Evolutionary conservation across 2,797 vertebrate genomes (phyloP), one percentile per base, ranked within the genome.

Genomic region (Acrossocheilus fasciatus): DNA sequence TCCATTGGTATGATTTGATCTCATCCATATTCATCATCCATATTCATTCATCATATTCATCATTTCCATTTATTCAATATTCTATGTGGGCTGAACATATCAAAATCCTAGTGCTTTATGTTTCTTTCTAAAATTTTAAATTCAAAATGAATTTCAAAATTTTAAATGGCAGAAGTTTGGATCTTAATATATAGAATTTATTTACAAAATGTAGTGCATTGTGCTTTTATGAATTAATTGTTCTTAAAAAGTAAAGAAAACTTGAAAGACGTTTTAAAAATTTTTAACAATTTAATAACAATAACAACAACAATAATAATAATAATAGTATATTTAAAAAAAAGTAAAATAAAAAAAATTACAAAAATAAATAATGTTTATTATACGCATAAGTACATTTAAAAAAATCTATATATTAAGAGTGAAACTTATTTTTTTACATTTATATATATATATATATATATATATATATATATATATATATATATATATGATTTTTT

Each of bases 1-100:
- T 78, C n/a, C 15, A 77, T 54, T 6, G 74, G 73, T 50, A 69
- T 50, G 45, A 84, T 85, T 70, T 54, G 66, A 79, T 57, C 64
- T 57, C 47, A 78, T 69, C 36, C 47, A 78, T 79, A 70, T 79
- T 30, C 30, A 70, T 78, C 17, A 78, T 15, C n/a, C n/a, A n/a
- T n/a, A n/a, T n/a, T n/a, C n/a, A n/a, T n/a, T n/a, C n/a, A n/a
- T n/a, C 47, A 78, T 79, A 70, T 79, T 30, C 30, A 70, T 78
- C 17, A 78, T 15, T 30, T 66, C 47, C 26, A 36, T 18, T 26
- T 18, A 45, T 80, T 64, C 5, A 1, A 45, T 30, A n/a, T 64
- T 34, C 14, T 34, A 6, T 30, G 26, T 66, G 36, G 36, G 68
- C 36, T 43, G 23, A 23, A n/a, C 14, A 69, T 11, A 50, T 45